Evolutionary conservation across 2,888 invertebrate genomes (phyloP).

Genomic region (Xestia c-nigrum): DNA sequence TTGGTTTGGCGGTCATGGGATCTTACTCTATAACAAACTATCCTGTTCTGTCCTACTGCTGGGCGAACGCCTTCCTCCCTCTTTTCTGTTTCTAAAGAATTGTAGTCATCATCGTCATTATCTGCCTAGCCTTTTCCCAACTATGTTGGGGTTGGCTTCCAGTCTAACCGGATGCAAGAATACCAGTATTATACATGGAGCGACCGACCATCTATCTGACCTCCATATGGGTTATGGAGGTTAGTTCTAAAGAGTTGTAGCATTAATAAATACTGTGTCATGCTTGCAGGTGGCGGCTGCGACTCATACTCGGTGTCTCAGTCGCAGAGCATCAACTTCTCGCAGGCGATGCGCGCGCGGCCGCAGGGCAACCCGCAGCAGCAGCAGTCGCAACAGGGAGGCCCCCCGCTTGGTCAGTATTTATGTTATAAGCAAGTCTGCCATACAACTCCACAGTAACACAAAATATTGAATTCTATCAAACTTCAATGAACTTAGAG

Average conservation of each 20-base stretch:
- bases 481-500: neutral
- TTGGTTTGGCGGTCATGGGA: neutral
- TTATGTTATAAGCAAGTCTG: neutral
- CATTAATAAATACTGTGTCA: neutral
- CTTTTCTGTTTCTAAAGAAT: neutral
- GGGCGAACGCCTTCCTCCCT: neutral
- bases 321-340: slow-evolving; percentile 96
- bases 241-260: too few relatives aligned
- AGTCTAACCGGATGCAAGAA: too few relatives aligned
- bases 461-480: neutral
- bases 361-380: slow-evolving; percentile 74
- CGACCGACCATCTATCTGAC: too few relatives aligned
- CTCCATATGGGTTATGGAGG: too few relatives aligned
- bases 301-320: slow-evolving; percentile 94
- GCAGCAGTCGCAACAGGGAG: slow-evolving; percentile 65
- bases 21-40: neutral
- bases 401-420: slow-evolving; percentile 78
- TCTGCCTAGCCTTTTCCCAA: too few relatives aligned
- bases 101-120: too few relatives aligned
- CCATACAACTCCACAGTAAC: neutral
- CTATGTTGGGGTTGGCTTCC: too few relatives aligned
- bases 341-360: slow-evolving; percentile 93
- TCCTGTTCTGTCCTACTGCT: neutral
- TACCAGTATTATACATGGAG: too few relatives aligned
- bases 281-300: slow-evolving; percentile 84